These are phyloP conservation scores for Drosophila neonasuta DNA, from an alignment of 2,888 invertebrate species.

Conservation along the genomic window DNA sequence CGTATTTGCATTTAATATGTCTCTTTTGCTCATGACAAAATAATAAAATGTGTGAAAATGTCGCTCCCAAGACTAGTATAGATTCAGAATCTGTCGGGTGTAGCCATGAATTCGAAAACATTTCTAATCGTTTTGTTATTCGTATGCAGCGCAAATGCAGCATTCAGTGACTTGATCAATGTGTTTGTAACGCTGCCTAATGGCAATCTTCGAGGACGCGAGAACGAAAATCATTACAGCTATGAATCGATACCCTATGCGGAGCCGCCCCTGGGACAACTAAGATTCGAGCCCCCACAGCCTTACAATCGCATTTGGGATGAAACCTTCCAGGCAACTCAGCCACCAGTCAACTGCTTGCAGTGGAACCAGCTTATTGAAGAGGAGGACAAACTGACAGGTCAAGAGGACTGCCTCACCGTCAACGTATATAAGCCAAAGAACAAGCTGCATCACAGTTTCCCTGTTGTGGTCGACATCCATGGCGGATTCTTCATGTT, in stretches of 20 bases:
- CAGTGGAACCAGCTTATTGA: slow-evolving; percentile 84
- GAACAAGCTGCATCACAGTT: slow-evolving; percentile 57
- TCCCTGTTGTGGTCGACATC: slow-evolving; percentile 86
- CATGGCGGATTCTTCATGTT: slow-evolving; percentile 89
- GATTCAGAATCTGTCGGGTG: not conserved
- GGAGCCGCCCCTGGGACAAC: slow-evolving; percentile 85
- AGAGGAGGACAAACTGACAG: slow-evolving; percentile 79
- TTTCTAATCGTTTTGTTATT: slow-evolving; percentile 13
- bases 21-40: not conserved
- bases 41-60: slow-evolving; percentile 7
- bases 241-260: slow-evolving; percentile 88
- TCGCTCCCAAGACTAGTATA: slow-evolving; percentile 14
- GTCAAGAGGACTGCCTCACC: slow-evolving; percentile 87
- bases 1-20: not conserved
- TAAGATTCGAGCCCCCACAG: slow-evolving; percentile 83
- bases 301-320: slow-evolving; percentile 60
- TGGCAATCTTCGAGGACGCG: slow-evolving; percentile 71
- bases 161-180: slow-evolving; percentile 3
- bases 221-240: slow-evolving; percentile 82
- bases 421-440: slow-evolving; percentile 85
- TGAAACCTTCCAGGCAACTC: slow-evolving; percentile 83
- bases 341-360: slow-evolving; percentile 84
- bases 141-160: not conserved
- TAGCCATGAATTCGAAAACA: slow-evolving; percentile 20
- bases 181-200: slow-evolving; percentile 58